Base-by-base conservation (phyloP, 2,888 invertebrate genomes). In the Luperina testacea region DNA sequence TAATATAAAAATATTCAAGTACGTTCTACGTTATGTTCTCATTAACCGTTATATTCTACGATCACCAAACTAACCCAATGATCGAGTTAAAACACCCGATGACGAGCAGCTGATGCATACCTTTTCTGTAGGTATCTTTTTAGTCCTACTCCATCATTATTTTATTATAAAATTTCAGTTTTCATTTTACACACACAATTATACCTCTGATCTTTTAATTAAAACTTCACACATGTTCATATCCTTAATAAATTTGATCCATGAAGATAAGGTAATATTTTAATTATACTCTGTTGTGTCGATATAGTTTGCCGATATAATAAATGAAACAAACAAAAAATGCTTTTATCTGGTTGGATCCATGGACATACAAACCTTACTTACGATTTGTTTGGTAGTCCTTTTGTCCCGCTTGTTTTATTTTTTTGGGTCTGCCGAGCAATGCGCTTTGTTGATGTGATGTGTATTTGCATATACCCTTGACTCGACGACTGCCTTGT, bases 391-490 rank as follows among this genome's bases (percentile, higher is more conserved):
- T 89, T 85, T 88, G 86, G 88, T 86, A 89, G 90, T 83, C 81
- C 75, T 82, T 87, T 89, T 88, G 88, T 92, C 90, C 91, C 92
- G 80, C 87, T 90, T 90, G 87, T 91, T 82, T 92, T 93, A 91
- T 77, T 92, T 90, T 94, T 85, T 94, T 94, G 92, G 92, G 92
- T 89, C 85, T 88, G 90, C 88, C 88, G 89, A 88, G 92, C 92
- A 92, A 91, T 93, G 91, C 91, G 91, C 92, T 94, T 93, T 93
- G 92, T 93, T 92, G 93, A 93, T 89, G 92, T 93, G 94, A 92
- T 90, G 91, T 89, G 87, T 92, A 95, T 95, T 95, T 95, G 92
- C 95, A 95, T 95, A 94, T 93, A 93, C 92, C 94, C 93, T 95
- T 94, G 94, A 92, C 90, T 92, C 87, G 86, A 89, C 92, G 89